Evolutionary conservation across 2,888 invertebrate genomes (phyloP).

Genomic region (Diadromus collaris): DNA sequence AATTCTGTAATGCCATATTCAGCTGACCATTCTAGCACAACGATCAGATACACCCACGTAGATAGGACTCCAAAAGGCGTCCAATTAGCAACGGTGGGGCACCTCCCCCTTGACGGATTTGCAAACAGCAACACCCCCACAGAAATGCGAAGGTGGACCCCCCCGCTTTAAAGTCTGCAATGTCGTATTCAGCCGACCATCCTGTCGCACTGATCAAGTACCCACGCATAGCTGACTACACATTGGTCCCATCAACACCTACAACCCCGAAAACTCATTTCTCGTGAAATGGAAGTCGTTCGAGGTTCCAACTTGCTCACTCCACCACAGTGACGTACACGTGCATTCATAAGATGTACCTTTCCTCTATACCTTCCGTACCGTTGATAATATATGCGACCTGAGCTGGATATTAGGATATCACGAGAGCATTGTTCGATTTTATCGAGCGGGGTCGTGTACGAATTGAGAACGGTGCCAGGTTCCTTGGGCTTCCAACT

Average conservation of each 20-base stretch:
- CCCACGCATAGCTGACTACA: neutral
- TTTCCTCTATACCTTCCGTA: neutral
- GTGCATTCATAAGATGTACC: neutral
- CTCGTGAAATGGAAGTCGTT: conserved; percentile 43
- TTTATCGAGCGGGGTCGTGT: conserved; percentile 52
- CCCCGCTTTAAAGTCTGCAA: conserved; percentile 43
- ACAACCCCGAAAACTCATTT: conserved; percentile 42
- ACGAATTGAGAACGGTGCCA: conserved; percentile 34
- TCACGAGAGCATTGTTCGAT: conserved; percentile 50
- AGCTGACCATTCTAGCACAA: conserved; percentile 29
- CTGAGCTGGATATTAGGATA: conserved; percentile 46
- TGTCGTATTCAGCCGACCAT: conserved; percentile 33
- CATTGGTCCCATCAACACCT: conserved; percentile 6
- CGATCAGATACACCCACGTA: conserved; percentile 1
- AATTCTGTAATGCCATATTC: conserved; percentile 33
- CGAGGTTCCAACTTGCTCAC: conserved; percentile 31
- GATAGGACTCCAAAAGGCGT: no score
- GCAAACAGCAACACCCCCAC: no score
- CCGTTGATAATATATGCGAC: conserved; percentile 15
- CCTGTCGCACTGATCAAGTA: conserved; percentile 18
- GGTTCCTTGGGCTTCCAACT: conserved; percentile 27
- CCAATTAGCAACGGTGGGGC: no score
- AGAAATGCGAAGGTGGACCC: conserved; percentile 41
- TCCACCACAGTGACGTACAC: neutral
- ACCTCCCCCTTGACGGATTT: no score